These are phyloP conservation scores for Poicephalus gulielmi DNA, from an alignment of 2,113 vertebrate genomes.

Conservation along the genomic window DNA sequence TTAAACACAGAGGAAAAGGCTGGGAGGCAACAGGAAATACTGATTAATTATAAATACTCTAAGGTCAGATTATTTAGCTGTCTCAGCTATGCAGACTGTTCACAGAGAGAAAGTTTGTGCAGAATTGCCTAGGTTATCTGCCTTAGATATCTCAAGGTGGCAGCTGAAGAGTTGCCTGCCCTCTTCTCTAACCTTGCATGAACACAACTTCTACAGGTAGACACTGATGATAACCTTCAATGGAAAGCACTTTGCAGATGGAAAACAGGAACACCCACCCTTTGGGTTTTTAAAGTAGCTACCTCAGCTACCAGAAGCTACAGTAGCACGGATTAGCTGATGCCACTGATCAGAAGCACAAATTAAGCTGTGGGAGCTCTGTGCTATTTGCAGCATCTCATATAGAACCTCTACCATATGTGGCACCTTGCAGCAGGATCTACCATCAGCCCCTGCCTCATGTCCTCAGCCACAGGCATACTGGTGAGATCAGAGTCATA, in stretches of 20 bases:
- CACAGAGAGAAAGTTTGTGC: neutral
- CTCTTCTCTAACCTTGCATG: neutral
- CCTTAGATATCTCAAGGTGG: neutral
- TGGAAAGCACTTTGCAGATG: neutral
- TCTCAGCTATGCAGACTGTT: neutral
- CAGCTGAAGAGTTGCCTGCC: neutral
- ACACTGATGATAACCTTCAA: neutral
- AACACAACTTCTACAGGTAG: neutral
- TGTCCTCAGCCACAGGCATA: neutral
- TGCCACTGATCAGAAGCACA: neutral
- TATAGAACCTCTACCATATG: accelerated
- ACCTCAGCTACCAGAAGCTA: neutral
- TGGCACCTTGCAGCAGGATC: neutral
- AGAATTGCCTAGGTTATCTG: neutral
- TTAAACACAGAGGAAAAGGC: slow-evolving; percentile 25
- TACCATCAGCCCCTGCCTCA: neutral
- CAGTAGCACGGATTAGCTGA: neutral
- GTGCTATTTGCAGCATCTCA: neutral
- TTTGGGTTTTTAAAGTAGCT: neutral
- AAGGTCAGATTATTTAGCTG: neutral
- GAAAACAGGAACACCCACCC: neutral
- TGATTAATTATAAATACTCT: slow-evolving; percentile 23
- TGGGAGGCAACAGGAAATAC: neutral
- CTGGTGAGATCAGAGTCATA: neutral
- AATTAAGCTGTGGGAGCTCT: neutral